Percentiles rank a stretch among this genome's conserved stretches.
Conservation (phyloP, 2,797 vertebrate genomes). For the Falco naumanni region DNA sequence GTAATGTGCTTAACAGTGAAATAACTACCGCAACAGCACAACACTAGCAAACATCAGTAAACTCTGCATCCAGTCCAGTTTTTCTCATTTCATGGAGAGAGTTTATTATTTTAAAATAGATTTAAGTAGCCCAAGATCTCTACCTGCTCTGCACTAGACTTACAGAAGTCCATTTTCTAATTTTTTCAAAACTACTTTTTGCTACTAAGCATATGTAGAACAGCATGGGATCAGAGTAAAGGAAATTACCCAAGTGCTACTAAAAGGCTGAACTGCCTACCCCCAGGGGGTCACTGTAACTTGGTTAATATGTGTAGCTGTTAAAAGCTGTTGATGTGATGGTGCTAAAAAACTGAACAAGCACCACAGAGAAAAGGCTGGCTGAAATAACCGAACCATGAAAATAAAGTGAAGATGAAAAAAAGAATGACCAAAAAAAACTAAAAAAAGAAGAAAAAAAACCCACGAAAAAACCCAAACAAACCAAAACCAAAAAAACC, state of each 20-base stretch:
- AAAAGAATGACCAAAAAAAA: not conserved
- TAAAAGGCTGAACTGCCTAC: not conserved
- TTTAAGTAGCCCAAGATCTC: not conserved
- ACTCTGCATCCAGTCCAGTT: not conserved
- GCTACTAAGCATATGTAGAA: not conserved
- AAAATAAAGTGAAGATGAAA: not conserved
- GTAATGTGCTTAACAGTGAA: not conserved
- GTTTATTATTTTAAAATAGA: not conserved
- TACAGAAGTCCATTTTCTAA: not conserved
- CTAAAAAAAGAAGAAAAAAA: not conserved
- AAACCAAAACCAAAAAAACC: not conserved
- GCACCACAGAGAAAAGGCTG: not conserved
- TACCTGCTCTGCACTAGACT: not conserved
- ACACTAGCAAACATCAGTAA: not conserved
- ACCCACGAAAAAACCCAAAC: too few species aligned
- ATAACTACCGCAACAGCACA: not conserved
- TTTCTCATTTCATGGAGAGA: not conserved
- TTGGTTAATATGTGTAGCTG: not conserved
- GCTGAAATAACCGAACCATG: not conserved
- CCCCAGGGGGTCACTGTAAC: not conserved
- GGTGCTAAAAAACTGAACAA: not conserved
- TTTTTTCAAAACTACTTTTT: not conserved
- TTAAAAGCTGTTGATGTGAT: conserved; percentile 29
- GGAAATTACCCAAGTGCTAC: not conserved
- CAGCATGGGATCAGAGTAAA: not conserved